Conservation (phyloP, 2,888 invertebrate species). For the Coenonympha arcania region DNA sequence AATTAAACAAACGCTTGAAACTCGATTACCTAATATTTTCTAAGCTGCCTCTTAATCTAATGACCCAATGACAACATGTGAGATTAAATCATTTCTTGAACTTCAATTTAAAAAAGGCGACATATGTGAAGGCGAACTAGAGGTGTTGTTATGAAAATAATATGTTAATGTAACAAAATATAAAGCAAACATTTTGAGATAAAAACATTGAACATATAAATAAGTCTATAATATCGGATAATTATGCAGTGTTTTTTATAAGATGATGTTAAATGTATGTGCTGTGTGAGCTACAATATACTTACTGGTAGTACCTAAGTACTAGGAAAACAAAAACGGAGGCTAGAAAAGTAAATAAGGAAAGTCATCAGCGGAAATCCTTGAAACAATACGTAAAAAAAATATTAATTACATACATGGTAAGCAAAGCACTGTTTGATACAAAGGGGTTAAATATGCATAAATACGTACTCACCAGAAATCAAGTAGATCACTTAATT, state of each 20-base stretch:
- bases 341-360: constrained; percentile 38
- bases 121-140: not conserved
- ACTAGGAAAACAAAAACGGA: constrained; percentile 22
- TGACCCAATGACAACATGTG: not conserved
- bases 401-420: too few species aligned
- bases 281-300: too few species aligned
- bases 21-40: constrained; percentile 3
- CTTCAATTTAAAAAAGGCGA: not conserved
- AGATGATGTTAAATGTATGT: too few species aligned
- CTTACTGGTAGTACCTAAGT: not conserved
- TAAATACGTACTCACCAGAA: too few species aligned
- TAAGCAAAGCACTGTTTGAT: not conserved
- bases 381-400: constrained; percentile 32
- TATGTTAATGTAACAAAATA: too few species aligned
- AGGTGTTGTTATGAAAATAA: too few species aligned
- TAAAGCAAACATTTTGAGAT: too few species aligned
- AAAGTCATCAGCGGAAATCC: constrained; percentile 40
- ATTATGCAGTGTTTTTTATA: too few species aligned
- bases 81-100: not conserved
- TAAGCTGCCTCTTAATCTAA: constrained; percentile 1
- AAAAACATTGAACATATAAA: too few species aligned
- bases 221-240: too few species aligned
- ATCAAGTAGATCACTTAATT: too few species aligned
- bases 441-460: too few species aligned
- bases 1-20: constrained; percentile 2